These are phyloP conservation scores for Coenonympha glycerion DNA, from an alignment of 2,888 invertebrate species.

Conservation along the genomic window DNA sequence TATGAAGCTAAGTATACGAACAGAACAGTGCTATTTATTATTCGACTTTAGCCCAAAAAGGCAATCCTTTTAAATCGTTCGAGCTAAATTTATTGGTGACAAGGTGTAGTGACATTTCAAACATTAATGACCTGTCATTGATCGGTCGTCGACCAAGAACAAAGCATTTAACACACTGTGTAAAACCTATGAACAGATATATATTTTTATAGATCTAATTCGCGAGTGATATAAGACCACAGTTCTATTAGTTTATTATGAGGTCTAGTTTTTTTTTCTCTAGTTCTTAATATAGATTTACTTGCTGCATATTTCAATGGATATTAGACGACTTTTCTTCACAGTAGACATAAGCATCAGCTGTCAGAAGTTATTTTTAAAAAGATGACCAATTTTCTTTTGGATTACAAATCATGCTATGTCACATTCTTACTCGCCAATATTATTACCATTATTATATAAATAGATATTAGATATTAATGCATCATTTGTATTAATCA, in stretches of 20 bases:
- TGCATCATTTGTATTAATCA: neutral
- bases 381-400: neutral
- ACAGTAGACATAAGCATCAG: neutral
- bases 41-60: constrained; percentile 43
- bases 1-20: no score
- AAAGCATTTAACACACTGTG: no score
- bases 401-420: neutral
- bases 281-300: no score
- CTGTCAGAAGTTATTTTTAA: neutral
- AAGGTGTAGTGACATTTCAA: constrained; percentile 16
- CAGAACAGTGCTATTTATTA: constrained; percentile 42
- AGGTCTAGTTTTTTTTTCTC: no score
- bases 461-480: neutral
- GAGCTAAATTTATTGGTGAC: constrained; percentile 16
- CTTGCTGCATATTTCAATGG: neutral
- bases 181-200: neutral
- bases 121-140: constrained; percentile 11
- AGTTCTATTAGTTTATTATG: no score
- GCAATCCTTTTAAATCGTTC: constrained; percentile 35
- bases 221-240: no score
- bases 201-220: neutral
- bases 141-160: constrained; percentile 18
- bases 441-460: neutral
- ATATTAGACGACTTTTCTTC: neutral
- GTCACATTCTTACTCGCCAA: neutral